These are phyloP conservation scores for Propsilocerus akamusi DNA, from an alignment of 1,140 invertebrate genomes.

Conservation along the genomic window DNA sequence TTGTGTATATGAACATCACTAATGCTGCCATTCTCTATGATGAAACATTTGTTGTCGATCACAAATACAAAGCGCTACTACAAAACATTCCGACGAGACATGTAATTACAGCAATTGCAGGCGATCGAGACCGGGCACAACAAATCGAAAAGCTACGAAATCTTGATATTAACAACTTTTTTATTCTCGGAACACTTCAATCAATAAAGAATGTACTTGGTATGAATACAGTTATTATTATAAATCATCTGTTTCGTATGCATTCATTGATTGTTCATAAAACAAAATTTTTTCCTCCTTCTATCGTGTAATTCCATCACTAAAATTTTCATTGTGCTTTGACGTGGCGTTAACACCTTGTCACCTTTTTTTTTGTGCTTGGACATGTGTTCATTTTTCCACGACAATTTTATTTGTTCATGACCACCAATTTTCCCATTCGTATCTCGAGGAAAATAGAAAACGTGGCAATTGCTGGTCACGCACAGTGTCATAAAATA, in stretches of 20 bases:
- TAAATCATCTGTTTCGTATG: not conserved
- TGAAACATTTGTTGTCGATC: conserved; percentile 76
- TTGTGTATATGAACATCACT: conserved; percentile 62
- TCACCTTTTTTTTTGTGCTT: too few species aligned
- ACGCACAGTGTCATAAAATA: not conserved
- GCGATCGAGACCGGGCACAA: conserved; percentile 25
- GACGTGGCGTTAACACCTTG: conserved; percentile 3
- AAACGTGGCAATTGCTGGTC: not conserved
- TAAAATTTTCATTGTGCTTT: too few species aligned
- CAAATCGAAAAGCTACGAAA: conserved; percentile 54
- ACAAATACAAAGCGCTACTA: conserved; percentile 77
- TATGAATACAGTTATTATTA: conserved; percentile 5
- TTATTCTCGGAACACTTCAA: conserved; percentile 49
- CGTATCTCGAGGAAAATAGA: too few species aligned
- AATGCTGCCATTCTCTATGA: conserved; percentile 85
- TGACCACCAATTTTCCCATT: not conserved
- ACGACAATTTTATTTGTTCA: not conserved
- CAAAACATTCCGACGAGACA: conserved; percentile 75
- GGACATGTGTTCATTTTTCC: not conserved
- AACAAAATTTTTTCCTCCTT: not conserved
- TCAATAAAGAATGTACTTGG: conserved; percentile 50
- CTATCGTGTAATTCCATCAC: too few species aligned
- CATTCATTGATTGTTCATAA: not conserved
- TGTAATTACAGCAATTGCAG: conserved; percentile 47
- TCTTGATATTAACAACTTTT: conserved; percentile 75